A percentile compares a stretch with the other conserved stretches of the same genome.
These are phyloP conservation scores for Conopomorpha cramerella DNA, from an alignment of 1,140 invertebrate species.

Conservation along the genomic window DNA sequence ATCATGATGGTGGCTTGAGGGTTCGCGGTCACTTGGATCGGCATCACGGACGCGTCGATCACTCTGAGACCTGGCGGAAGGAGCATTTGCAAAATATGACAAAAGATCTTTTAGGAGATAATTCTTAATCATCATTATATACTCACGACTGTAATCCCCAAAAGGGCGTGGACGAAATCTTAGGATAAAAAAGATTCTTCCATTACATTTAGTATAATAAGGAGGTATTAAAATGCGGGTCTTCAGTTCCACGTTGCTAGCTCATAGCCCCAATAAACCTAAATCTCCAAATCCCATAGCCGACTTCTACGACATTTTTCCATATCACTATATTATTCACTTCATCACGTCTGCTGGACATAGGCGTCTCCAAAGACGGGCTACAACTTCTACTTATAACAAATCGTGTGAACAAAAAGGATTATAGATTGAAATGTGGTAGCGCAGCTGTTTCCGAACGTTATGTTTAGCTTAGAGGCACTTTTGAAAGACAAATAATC, in stretches of 20 bases:
- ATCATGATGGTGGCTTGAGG: slow-evolving; percentile 80
- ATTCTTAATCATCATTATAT: neutral
- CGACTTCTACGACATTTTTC: no score
- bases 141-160: no score
- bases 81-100: slow-evolving; percentile 1
- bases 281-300: no score
- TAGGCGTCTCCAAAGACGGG: slow-evolving; percentile 27
- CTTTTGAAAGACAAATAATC: neutral
- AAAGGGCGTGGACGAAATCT: no score
- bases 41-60: slow-evolving; percentile 68
- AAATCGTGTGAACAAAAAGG: neutral
- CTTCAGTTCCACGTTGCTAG: neutral
- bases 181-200: neutral
- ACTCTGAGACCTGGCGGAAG: slow-evolving; percentile 69
- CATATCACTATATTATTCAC: neutral
- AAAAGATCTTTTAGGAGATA: slow-evolving; percentile 20
- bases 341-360: no score
- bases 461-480: neutral
- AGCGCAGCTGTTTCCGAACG: neutral
- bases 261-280: no score
- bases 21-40: slow-evolving; percentile 65
- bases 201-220: neutral
- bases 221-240: neutral
- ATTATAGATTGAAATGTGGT: neutral
- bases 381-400: slow-evolving; percentile 14